These are phyloP conservation scores for Loripinus fragilis DNA, from an alignment of 2,888 invertebrate species.

Conservation along the genomic window DNA sequence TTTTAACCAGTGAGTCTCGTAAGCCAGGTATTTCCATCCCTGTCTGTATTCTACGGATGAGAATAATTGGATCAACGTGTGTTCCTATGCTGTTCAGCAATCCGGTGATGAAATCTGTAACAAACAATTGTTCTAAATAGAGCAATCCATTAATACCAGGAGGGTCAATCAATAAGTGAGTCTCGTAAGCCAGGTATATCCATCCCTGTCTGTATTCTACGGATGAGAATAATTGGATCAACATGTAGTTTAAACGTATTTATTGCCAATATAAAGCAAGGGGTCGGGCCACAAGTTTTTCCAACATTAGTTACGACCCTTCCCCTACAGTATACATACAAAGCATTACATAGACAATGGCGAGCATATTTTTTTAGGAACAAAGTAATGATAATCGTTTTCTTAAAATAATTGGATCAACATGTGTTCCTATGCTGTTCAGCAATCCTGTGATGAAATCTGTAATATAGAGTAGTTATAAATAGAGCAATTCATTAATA, in stretches of 20 bases:
- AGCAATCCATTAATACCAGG: too few relatives aligned
- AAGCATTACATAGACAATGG: too few relatives aligned
- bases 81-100: constrained; percentile 90
- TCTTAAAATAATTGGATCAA: constrained; percentile 92
- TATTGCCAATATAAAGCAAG: too few relatives aligned
- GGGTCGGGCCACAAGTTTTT: too few relatives aligned
- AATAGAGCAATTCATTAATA: too few relatives aligned
- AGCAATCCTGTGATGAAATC: constrained; percentile 89
- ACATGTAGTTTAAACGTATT: too few relatives aligned
- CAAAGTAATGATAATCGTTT: too few relatives aligned
- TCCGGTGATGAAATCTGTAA: constrained; percentile 88
- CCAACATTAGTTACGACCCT: too few relatives aligned
- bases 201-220: constrained; percentile 91
- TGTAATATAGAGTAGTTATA: too few relatives aligned
- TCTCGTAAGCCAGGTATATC: constrained; percentile 95
- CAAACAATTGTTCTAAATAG: not conserved
- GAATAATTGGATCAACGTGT: constrained; percentile 92
- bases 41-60: constrained; percentile 91
- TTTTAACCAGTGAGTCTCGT: constrained; percentile 95
- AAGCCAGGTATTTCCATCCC: constrained; percentile 94
- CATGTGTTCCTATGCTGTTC: constrained; percentile 91
- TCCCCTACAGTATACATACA: too few relatives aligned
- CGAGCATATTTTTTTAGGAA: too few relatives aligned
- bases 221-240: constrained; percentile 91
- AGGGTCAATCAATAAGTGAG: constrained; percentile 95